These are phyloP conservation scores for Copsychus sechellarum DNA, from an alignment of 2,113 vertebrate species.

Conservation along the genomic window DNA sequence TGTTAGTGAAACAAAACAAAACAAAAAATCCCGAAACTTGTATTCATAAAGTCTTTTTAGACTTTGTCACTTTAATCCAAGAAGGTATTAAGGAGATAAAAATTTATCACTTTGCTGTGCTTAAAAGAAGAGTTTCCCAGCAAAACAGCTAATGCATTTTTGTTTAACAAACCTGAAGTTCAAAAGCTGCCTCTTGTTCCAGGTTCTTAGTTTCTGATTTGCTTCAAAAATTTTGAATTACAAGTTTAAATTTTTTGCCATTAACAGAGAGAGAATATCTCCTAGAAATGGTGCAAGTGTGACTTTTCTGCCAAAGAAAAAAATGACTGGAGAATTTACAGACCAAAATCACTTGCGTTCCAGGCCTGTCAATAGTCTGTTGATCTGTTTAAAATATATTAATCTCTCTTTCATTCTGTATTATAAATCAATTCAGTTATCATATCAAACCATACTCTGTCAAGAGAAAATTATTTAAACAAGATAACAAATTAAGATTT, in stretches of 20 bases:
- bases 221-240: background rate
- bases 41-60: slow-evolving; percentile 19
- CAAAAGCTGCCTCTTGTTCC: background rate
- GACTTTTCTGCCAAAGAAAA: background rate
- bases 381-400: background rate
- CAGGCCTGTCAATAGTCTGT: background rate
- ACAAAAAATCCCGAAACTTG: background rate
- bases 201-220: background rate
- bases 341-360: background rate
- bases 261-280: background rate
- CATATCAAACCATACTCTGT: background rate
- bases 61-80: background rate
- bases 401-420: background rate
- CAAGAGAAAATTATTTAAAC: background rate
- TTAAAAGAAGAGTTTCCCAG: background rate
- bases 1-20: slow-evolving; percentile 2
- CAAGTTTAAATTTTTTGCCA: background rate
- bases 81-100: background rate
- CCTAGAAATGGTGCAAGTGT: background rate
- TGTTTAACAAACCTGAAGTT: background rate
- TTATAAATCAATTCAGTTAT: background rate
- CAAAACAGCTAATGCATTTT: background rate
- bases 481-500: background rate
- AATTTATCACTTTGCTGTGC: background rate
- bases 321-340: background rate